phyloP scores from a whole-genome alignment of 2,113 vertebrate genomes.

The Peromyscus polionotus region DNA sequence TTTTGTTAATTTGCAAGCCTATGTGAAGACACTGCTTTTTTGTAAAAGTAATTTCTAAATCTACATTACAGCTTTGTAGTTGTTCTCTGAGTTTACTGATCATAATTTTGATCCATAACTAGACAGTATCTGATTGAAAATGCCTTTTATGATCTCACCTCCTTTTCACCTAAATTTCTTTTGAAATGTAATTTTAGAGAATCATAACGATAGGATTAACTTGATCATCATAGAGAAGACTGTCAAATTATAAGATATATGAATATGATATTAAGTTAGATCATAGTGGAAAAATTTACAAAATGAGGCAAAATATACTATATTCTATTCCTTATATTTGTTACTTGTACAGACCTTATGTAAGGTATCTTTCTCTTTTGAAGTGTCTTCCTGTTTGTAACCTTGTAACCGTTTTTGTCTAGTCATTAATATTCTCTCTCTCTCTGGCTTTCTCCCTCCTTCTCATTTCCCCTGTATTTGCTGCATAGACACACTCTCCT shows the following conservation, averaged over 20 bases:
- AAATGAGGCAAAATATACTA: not conserved
- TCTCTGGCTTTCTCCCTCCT: not conserved
- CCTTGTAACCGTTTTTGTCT: not conserved
- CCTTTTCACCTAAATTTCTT: not conserved
- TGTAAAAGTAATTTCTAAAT: not conserved
- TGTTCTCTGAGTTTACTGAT: not conserved
- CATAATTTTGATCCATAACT: not conserved
- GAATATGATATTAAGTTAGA: not conserved
- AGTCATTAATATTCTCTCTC: too few relatives aligned
- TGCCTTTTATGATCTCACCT: not conserved
- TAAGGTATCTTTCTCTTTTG: not conserved
- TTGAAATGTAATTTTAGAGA: slow-evolving; percentile 5
- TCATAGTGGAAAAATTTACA: not conserved
- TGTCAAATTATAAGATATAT: not conserved
- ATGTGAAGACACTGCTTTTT: not conserved
- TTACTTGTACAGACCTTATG: not conserved
- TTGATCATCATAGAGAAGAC: not conserved
- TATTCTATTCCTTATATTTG: not conserved
- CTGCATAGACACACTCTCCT: not conserved
- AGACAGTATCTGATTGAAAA: not conserved
- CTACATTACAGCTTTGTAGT: not conserved
- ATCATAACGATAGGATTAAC: not conserved
- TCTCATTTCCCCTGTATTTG: not conserved
- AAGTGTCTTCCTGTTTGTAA: not conserved
- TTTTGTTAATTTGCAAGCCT: not conserved